A percentile compares a stretch with the other conserved stretches of the same genome.
Evolutionary conservation across 2,888 invertebrate genomes (phyloP).

Genomic region (Lordiphosa andalusiaca): DNA sequence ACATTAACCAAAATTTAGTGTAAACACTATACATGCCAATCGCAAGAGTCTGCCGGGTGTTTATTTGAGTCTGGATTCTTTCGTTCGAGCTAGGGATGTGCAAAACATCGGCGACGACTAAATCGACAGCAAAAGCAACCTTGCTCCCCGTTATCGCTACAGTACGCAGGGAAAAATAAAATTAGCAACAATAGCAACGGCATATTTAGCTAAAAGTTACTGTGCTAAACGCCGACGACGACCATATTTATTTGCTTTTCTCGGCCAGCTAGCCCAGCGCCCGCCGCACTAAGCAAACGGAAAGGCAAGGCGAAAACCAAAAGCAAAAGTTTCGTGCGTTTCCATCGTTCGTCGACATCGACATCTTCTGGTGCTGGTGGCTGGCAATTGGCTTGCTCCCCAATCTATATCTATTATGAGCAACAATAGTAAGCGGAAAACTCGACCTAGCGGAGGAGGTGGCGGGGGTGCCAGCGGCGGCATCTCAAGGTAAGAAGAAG

Average conservation of each 20-base stretch:
- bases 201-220: constrained; percentile 36
- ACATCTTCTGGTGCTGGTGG: constrained; percentile 60
- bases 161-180: constrained; percentile 43
- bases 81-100: constrained; percentile 22
- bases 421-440: constrained; percentile 90
- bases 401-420: constrained; percentile 65
- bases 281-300: constrained; percentile 25
- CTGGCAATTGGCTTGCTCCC: constrained; percentile 47
- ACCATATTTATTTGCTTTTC: constrained; percentile 17
- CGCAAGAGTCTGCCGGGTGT: too few relatives aligned
- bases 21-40: too few relatives aligned
- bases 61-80: too few relatives aligned
- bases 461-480: constrained; percentile 67
- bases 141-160: constrained; percentile 33
- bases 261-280: constrained; percentile 29
- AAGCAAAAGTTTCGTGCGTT: constrained; percentile 35
- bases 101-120: constrained; percentile 22
- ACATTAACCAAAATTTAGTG: too few relatives aligned
- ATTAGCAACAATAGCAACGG: constrained; percentile 46
- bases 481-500: constrained; percentile 76
- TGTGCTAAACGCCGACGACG: constrained; percentile 31
- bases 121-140: constrained; percentile 21
- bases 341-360: constrained; percentile 28
- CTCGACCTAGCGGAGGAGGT: constrained; percentile 84
- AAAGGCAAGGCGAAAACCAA: constrained; percentile 14